Evolutionary conservation across 1,140 invertebrate species (phyloP).

Genomic region (Drosophila biarmipes): DNA sequence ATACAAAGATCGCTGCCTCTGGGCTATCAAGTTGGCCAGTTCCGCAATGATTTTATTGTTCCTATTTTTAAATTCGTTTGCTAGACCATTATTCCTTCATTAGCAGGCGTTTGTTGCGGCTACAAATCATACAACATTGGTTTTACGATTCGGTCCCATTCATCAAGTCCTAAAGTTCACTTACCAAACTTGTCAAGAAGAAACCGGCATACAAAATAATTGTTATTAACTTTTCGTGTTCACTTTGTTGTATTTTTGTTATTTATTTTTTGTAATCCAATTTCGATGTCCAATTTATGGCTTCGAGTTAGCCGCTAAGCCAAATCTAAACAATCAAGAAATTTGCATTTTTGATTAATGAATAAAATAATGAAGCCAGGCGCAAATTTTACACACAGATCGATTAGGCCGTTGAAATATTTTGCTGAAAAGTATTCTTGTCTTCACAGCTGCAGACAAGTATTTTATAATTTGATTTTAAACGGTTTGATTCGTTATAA

Average conservation of each 20-base stretch:
- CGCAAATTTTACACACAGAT: conserved; percentile 30
- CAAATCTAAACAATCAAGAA: conserved; percentile 44
- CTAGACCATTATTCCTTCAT: conserved; percentile 19
- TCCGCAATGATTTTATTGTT: conserved; percentile 35
- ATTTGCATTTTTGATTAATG: conserved; percentile 60
- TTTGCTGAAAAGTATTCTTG: conserved; percentile 26
- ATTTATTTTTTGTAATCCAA: conserved; percentile 40
- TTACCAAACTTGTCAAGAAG: conserved; percentile 74
- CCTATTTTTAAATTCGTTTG: conserved; percentile 9
- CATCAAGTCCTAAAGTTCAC: conserved; percentile 53
- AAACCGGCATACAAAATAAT: conserved; percentile 61
- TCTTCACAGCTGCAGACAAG: conserved; percentile 56
- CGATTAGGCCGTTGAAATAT: conserved; percentile 13
- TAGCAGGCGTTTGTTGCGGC: conserved; percentile 4
- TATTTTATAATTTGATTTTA: conserved; percentile 22
- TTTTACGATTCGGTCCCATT: conserved; percentile 23
- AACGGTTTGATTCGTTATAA: conserved; percentile 6
- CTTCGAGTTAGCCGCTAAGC: conserved; percentile 4
- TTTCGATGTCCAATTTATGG: conserved; percentile 40
- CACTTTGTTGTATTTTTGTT: conserved; percentile 6
- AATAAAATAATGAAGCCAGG: conserved; percentile 37
- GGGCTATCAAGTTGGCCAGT: conserved; percentile 12
- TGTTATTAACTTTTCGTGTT: conserved; percentile 22
- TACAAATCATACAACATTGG: conserved; percentile 12
- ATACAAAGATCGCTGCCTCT: conserved; percentile 13